Evolutionary conservation across 1,140 invertebrate genomes (phyloP), one percentile per base, ranked within the genome.

Genomic region (Macrobrachium nipponense): DNA sequence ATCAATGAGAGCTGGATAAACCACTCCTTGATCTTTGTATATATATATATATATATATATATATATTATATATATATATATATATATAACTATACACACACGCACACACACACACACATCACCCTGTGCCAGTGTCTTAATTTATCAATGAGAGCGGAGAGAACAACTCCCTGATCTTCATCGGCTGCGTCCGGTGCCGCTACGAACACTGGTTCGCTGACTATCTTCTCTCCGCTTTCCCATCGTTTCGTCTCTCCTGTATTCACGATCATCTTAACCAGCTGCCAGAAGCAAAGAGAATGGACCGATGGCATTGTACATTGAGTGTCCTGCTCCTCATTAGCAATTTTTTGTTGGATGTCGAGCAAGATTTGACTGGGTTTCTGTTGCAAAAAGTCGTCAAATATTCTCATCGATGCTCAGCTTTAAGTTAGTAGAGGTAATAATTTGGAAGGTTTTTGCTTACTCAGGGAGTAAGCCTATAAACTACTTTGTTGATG

Each of bases 141-240:
- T 44, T 66, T 84, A 27, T 78, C 75, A 17, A 84, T 58, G 11
- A 84, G 82, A 23, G 75, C 77, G 11, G 82, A 68, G 7, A 84
- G 75, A 11, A 84, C 73, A 14, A 76, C 75, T 14, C 82, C 82
- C 73, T 92, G 91, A 72, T 91, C 91, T 82, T 91, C 91, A 0
- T 87, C 85, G 8, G 64, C 77, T 36, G 87, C 88, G 51, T 87
- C 84, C 15, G 91, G 90, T 0, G 89, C 83, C 1, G 89, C 87
- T 51, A 91, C 89, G 80, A 91, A 91, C 59, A 91, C 89, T 3
- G 90, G 90, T 78, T 91, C 91, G 15, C 90, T 90, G 20, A 84
- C 82, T 64, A 84, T 11, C 23, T 60, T 66, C 20, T 75, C 73
- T 15, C 77, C 73, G 59, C 78, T 75, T 15, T 60, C 60, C 82